phyloP scores from a whole-genome alignment of 1,140 invertebrate species.

The Polypedilum vanderplanki region DNA sequence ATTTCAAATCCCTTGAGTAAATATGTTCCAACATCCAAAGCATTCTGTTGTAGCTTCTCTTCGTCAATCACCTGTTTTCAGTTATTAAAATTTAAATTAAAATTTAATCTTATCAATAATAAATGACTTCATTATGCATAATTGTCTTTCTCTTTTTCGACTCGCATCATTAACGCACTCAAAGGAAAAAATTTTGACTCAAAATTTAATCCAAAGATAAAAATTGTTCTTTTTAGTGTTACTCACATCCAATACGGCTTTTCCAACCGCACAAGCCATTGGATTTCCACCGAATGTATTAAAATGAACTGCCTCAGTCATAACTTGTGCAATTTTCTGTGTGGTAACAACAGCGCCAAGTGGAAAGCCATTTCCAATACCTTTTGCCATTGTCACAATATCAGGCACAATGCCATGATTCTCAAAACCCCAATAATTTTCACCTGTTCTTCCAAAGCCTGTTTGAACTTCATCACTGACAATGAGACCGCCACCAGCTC shows the following conservation, averaged over 20 bases:
- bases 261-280: slow-evolving; percentile 76
- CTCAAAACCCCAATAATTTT: slow-evolving; percentile 93
- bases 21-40: slow-evolving; percentile 68
- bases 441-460: slow-evolving; percentile 90
- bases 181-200: background rate
- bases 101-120: slow-evolving; percentile 27
- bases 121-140: slow-evolving; percentile 21
- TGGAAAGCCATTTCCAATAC: slow-evolving; percentile 88
- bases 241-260: slow-evolving; percentile 73
- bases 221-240: background rate
- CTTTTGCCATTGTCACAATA: slow-evolving; percentile 83
- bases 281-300: slow-evolving; percentile 97
- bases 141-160: background rate
- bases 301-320: slow-evolving; percentile 76
- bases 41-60: slow-evolving; percentile 75
- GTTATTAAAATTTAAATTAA: slow-evolving; percentile 33
- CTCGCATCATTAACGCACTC: no score
- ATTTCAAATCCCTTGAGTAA: slow-evolving; percentile 67
- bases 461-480: slow-evolving; percentile 95
- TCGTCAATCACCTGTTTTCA: slow-evolving; percentile 77
- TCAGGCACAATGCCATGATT: slow-evolving; percentile 80
- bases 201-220: background rate
- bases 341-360: slow-evolving; percentile 90
- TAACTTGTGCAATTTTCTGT: slow-evolving; percentile 66
- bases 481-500: slow-evolving; percentile 74